Evolutionary conservation across 2,888 invertebrate genomes (phyloP), one percentile per base, ranked within the genome.

Genomic region (Drosophila nr. perissopoda): DNA sequence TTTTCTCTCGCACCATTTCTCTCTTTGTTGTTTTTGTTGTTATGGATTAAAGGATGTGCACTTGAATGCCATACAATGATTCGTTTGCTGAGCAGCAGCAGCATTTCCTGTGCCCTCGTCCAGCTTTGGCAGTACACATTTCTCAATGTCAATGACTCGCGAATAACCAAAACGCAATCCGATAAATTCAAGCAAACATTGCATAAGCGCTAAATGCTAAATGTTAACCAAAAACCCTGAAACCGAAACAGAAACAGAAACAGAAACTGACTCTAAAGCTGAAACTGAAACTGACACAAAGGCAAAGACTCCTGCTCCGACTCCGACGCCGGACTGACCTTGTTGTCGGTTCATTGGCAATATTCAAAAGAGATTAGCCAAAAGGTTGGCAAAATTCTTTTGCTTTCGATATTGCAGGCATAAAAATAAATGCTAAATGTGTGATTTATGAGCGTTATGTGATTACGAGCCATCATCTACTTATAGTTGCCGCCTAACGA

Each of bases 351-450:
- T 76, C 70, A 75, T 75, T 75, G 86, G 65, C 70, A 65, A 72
- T 71, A 82, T 81, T 81, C 76, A 79, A 79, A 79, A 81, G 70
- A 88, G 85, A 85, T 84, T 88, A 82, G 72, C 79, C 72, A 67
- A 82, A 87, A 84, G 76, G 76, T 82, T 70, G 72, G 36, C 59
- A 31, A 49, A 51, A 75, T 72, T 75, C 75, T 65, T 79, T 46
- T 10, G 64, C 58, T 59, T 8, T 48, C 51, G 54, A 51, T 51
- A 58, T 34, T 72, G 77, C 68, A 78, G 51, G 42, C 68, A 77
- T 59, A 59, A 59, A 66, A 65, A 72, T 33, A 60, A 64, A 64
- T 64, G 78, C 51, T 54, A 72, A 78, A 78, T 70, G 60, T 81
- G 67, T 79, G 80, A 80, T 80, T 80, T 81, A 80, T 81, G 79